These are phyloP conservation scores for Carassius auratus DNA, from an alignment of 2,113 vertebrate species.

Conservation along the genomic window DNA sequence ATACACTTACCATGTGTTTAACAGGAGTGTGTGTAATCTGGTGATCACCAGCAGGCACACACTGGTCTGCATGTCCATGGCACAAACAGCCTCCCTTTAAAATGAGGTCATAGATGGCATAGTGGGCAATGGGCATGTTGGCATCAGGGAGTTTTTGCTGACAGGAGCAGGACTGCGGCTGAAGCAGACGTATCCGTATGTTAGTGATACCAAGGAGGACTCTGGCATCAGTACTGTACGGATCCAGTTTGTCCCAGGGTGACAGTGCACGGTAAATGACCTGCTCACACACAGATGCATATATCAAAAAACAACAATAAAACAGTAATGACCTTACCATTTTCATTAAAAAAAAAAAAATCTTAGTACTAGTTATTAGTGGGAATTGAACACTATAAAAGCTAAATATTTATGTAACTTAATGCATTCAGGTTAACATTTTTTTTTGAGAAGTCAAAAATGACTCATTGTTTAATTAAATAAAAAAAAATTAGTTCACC, in stretches of 20 bases:
- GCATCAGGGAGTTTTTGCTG: constrained; percentile 61
- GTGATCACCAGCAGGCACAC: constrained; percentile 80
- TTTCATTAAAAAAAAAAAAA: background rate
- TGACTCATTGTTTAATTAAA: too few relatives aligned
- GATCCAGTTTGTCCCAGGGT: constrained; percentile 81
- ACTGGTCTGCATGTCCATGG: constrained; percentile 91
- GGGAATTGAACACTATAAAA: background rate
- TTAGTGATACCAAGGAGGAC: constrained; percentile 90
- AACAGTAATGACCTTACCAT: background rate
- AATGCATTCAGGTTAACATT: too few relatives aligned
- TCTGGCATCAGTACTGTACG: constrained; percentile 84
- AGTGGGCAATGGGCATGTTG: constrained; percentile 74
- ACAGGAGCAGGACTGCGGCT: constrained; percentile 87
- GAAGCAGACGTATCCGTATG: constrained; percentile 84
- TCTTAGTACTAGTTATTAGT: background rate
- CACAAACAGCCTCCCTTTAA: constrained; percentile 97
- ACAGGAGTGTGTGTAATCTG: constrained; percentile 73
- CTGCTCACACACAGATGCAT: constrained; percentile 67
- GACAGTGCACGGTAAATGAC: constrained; percentile 92
- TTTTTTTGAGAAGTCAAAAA: too few relatives aligned
- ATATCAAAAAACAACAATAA: background rate
- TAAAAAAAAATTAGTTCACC: too few relatives aligned
- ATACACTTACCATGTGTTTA: constrained; percentile 82
- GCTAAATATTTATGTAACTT: background rate
- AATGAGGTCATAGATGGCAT: constrained; percentile 92